These are phyloP conservation scores for Nycticebus coucang DNA, from an alignment of 2,113 vertebrate species.

Conservation along the genomic window DNA sequence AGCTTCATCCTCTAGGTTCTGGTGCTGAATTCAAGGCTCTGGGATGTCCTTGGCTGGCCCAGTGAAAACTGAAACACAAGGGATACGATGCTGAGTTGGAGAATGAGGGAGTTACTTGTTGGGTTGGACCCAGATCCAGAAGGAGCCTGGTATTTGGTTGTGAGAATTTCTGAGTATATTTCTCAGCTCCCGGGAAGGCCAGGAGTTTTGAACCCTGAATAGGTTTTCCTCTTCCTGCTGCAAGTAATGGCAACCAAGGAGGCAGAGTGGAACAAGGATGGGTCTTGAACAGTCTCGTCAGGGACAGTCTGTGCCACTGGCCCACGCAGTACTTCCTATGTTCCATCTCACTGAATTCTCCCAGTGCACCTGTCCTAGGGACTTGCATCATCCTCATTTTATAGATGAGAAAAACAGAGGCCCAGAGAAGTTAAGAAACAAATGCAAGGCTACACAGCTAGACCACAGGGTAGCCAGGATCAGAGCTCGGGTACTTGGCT, in stretches of 20 bases:
- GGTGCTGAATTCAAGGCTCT: background rate
- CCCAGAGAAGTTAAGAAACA: background rate
- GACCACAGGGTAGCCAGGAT: background rate
- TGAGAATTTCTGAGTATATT: background rate
- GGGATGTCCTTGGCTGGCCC: background rate
- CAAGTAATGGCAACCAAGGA: background rate
- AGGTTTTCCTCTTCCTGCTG: rapidly evolving
- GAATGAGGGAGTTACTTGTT: background rate
- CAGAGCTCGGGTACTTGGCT: rapidly evolving
- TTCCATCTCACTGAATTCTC: background rate
- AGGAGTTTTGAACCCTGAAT: background rate
- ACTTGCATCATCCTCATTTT: background rate
- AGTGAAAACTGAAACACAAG: background rate
- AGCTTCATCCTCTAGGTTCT: background rate
- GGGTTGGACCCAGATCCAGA: background rate
- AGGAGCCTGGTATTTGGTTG: background rate
- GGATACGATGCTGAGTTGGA: background rate
- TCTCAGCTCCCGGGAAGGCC: background rate
- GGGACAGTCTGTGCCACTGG: background rate
- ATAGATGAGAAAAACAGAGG: background rate
- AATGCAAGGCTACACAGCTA: background rate
- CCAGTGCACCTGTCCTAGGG: background rate
- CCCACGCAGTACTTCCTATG: background rate
- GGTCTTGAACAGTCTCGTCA: background rate
- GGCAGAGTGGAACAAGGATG: background rate